A percentile compares a stretch with the other conserved stretches of the same genome.
Evolutionary conservation across 2,888 invertebrate genomes (phyloP).

Genomic region (Caenorhabditis doughertyi): DNA sequence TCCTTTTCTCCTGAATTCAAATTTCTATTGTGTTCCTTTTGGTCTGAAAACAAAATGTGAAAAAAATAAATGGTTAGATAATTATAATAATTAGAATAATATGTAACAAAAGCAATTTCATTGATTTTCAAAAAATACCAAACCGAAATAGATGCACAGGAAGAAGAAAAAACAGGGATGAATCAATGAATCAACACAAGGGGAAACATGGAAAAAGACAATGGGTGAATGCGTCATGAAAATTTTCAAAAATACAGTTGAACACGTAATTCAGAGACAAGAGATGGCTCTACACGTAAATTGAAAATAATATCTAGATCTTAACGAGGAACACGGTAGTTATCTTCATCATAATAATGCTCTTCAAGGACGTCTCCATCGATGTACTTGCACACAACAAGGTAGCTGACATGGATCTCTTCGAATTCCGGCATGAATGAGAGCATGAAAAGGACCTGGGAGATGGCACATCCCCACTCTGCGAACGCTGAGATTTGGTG

Average conservation of each 20-base stretch:
- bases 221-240: too few relatives aligned
- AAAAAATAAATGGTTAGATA: slow-evolving; percentile 10
- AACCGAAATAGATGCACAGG: too few relatives aligned
- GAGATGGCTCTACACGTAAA: too few relatives aligned
- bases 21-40: background rate
- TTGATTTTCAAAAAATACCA: background rate
- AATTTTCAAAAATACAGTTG: too few relatives aligned
- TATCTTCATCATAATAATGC: background rate
- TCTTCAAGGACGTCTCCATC: background rate
- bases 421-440: slow-evolving; percentile 87
- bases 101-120: too few relatives aligned
- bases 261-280: too few relatives aligned
- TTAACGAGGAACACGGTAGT: background rate
- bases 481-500: slow-evolving; percentile 87
- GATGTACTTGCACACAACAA: background rate
- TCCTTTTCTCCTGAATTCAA: background rate
- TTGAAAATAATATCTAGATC: background rate
- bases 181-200: too few relatives aligned
- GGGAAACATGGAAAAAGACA: too few relatives aligned
- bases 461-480: slow-evolving; percentile 87
- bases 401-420: slow-evolving; percentile 84
- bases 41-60: background rate
- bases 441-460: slow-evolving; percentile 86
- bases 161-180: too few relatives aligned
- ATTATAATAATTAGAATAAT: too few relatives aligned